phyloP scores from a whole-genome alignment of 1,140 invertebrate genomes.

The Lucilia sericata region DNA sequence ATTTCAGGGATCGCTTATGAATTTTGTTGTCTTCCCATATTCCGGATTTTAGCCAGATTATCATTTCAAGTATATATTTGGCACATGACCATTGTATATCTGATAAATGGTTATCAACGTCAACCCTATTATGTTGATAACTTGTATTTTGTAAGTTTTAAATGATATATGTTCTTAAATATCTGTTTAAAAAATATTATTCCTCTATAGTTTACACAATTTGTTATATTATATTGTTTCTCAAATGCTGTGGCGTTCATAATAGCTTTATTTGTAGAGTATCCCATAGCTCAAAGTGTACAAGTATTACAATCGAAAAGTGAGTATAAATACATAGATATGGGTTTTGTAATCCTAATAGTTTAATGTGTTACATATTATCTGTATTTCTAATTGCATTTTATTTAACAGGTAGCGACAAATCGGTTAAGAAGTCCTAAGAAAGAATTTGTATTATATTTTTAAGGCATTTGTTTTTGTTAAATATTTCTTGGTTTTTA shows the following conservation, averaged over 20 bases:
- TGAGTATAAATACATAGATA: not conserved
- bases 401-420: too few relatives aligned
- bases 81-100: conserved; percentile 53
- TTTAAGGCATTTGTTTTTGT: too few relatives aligned
- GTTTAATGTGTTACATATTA: too few relatives aligned
- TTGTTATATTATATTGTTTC: not conserved
- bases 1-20: conserved; percentile 55
- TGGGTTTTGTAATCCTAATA: too few relatives aligned
- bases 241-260: conserved; percentile 13
- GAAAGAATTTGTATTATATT: too few relatives aligned
- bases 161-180: not conserved
- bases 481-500: too few relatives aligned
- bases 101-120: conserved; percentile 53
- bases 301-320: not conserved
- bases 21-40: conserved; percentile 54
- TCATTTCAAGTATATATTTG: conserved; percentile 61
- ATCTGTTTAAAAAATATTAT: not conserved
- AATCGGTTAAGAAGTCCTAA: too few relatives aligned
- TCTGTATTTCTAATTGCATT: too few relatives aligned
- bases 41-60: conserved; percentile 56
- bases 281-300: conserved; percentile 13
- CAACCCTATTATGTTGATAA: conserved; percentile 54
- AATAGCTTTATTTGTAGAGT: not conserved
- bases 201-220: not conserved
- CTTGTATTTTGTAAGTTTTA: conserved; percentile 28